These are phyloP conservation scores for Oreonectes daqikongensis DNA, from an alignment of 2,797 vertebrate species.

Conservation along the genomic window DNA sequence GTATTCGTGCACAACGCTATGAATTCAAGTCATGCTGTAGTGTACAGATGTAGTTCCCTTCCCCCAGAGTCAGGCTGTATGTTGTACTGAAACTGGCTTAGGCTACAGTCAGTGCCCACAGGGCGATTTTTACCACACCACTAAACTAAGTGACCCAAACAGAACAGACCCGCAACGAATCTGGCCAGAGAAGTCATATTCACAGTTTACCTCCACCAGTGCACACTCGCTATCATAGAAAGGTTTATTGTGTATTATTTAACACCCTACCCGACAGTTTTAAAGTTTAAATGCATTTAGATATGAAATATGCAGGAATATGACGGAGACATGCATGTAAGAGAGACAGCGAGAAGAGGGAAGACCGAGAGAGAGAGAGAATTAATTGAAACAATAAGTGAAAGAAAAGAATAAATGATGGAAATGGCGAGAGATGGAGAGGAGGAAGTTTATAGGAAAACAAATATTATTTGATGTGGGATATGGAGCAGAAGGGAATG, in stretches of 20 bases:
- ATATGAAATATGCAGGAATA: conserved; percentile 30
- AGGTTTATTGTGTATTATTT: conserved; percentile 50
- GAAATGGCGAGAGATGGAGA: too few relatives aligned
- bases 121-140: conserved; percentile 39
- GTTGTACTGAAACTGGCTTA: conserved; percentile 49
- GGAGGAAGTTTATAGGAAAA: conserved; percentile 7
- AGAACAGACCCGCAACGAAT: conserved; percentile 29
- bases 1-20: background rate
- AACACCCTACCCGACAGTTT: conserved; percentile 8
- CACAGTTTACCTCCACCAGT: conserved; percentile 19
- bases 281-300: conserved; percentile 23
- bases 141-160: conserved; percentile 54
- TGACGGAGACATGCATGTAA: conserved; percentile 21
- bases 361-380: background rate
- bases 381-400: background rate
- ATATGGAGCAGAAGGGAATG: background rate
- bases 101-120: conserved; percentile 42
- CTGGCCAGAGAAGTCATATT: conserved; percentile 29
- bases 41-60: conserved; percentile 39
- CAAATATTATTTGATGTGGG: too few relatives aligned
- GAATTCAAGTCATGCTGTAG: conserved; percentile 12
- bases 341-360: conserved; percentile 7
- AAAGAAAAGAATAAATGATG: too few relatives aligned
- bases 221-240: conserved; percentile 44
- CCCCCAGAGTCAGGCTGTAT: conserved; percentile 19